A percentile compares a stretch with the other conserved stretches of the same genome.
Evolutionary conservation across 1,140 invertebrate species (phyloP).

Genomic region (Physella acuta): DNA sequence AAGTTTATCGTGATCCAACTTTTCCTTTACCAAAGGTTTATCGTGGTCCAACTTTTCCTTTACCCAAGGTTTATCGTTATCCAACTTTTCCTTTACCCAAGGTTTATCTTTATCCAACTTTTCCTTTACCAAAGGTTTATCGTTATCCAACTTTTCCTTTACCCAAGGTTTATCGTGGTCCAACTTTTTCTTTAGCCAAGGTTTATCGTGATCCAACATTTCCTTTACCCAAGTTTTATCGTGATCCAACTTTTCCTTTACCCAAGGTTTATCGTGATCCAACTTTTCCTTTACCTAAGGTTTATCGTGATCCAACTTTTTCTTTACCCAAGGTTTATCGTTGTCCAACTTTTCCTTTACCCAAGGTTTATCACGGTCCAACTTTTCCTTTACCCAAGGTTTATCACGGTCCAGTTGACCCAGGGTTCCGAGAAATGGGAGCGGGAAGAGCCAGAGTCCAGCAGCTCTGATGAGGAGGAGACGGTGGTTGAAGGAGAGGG

Average conservation of each 20-base stretch:
- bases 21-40: no score
- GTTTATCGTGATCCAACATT: conserved; percentile 3
- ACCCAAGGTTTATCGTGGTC: no score
- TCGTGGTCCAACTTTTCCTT: not conserved
- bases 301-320: conserved; percentile 10
- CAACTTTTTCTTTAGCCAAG: not conserved
- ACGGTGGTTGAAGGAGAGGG: not conserved
- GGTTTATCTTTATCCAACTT: no score
- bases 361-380: not conserved
- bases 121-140: not conserved
- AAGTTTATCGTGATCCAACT: conserved; percentile 10
- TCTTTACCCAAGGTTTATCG: no score
- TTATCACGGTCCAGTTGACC: conserved; percentile 8
- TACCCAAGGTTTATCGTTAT: not conserved
- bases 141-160: not conserved
- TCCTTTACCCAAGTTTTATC: not conserved
- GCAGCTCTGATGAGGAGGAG: conserved; percentile 13
- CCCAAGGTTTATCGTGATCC: no score
- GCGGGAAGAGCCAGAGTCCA: not conserved
- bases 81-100: conserved; percentile 1
- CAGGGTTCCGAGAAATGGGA: conserved; percentile 12
- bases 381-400: not conserved
- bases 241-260: conserved; percentile 4
- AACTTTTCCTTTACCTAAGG: not conserved
- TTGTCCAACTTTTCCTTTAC: not conserved